These are phyloP conservation scores for Oscheius sp. DNA, from an alignment of 2,888 invertebrate genomes.

Conservation along the genomic window DNA sequence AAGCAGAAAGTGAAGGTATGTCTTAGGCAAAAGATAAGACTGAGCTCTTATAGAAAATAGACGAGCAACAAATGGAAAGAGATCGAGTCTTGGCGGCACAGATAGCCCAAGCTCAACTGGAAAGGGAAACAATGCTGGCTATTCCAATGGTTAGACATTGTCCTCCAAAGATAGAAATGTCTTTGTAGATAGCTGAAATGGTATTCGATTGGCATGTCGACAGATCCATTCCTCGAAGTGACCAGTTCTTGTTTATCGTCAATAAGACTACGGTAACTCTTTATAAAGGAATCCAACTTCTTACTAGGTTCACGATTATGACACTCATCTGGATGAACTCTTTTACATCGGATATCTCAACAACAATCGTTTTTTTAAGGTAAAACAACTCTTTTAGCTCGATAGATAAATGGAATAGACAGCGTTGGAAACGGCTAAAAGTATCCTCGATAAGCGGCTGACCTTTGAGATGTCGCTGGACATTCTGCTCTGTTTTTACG, in stretches of 20 bases:
- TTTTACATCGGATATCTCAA: slow-evolving; percentile 49
- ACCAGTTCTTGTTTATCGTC: slow-evolving; percentile 12
- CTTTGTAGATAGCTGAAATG: slow-evolving; percentile 7
- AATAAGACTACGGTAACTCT: not conserved
- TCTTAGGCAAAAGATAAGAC: not conserved
- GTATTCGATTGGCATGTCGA: slow-evolving; percentile 12
- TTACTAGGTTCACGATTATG: not conserved
- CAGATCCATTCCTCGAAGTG: not conserved
- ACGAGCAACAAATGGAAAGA: not conserved
- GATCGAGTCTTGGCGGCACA: not conserved
- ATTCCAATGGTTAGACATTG: not conserved
- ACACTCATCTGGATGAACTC: slow-evolving; percentile 41
- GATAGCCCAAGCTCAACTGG: slow-evolving; percentile 3
- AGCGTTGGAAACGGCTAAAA: not conserved
- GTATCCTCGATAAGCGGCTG: slow-evolving; percentile 3
- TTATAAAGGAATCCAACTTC: not conserved
- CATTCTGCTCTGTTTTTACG: slow-evolving; percentile 40
- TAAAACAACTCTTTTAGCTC: not conserved
- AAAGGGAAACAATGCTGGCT: not conserved
- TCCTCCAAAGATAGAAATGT: not conserved
- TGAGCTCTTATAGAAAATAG: not conserved
- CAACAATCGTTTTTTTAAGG: slow-evolving; percentile 44
- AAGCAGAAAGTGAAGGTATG: not conserved
- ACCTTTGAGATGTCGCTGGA: slow-evolving; percentile 42
- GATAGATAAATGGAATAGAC: not conserved